Evolutionary conservation across 2,797 vertebrate species (phyloP), one percentile per base, ranked within the genome.

Genomic region (Tapirus indicus): DNA sequence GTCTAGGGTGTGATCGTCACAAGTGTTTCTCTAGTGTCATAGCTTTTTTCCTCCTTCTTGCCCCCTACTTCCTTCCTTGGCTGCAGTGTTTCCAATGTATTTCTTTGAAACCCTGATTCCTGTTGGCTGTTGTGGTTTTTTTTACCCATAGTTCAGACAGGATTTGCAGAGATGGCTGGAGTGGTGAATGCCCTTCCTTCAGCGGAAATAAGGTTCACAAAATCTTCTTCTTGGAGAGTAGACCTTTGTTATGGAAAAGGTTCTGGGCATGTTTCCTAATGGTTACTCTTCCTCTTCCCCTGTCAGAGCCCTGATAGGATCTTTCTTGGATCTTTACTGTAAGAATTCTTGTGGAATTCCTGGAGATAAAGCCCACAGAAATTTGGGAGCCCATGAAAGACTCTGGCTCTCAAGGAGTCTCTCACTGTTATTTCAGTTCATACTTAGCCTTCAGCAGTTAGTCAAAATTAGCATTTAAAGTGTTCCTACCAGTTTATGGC

Each of bases 291-390:
- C 14, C 17, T 69, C 41, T 89, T 83, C 32, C 35, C 32, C 17
- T 79, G 6, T 85, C 23, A 47, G 21, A 72, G 13, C 12, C 49
- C 74, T 72, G 41, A 71, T 69, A 1, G 8, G 64, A 79, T 72
- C 35, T 80, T 95, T 93, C 35, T 44, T 68, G 7, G 27, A 44
- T 85, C 49, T 85, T 90, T 20, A 52, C 27, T 68, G 2, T 66
- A 23, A 86, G 41, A 74, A 35, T 84, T 78, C 13, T 35, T 5
- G 14, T 52, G 3, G 17, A 8, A 10, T 89, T 95, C 17, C 29
- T 58, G 64, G 16, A 85, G 44, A 52, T 85, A 23, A 89, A 95
- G 8, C 38, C 38, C 54, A 64, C 64, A 77, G 23, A 88, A 92
- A 62, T 41, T 49, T 77, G 41, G 41, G 32, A 85, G 32, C 10